Percentiles rank a stretch among this genome's conserved stretches.
phyloP scores from a whole-genome alignment of 2,888 invertebrate genomes.

The Phengaris arion region DNA sequence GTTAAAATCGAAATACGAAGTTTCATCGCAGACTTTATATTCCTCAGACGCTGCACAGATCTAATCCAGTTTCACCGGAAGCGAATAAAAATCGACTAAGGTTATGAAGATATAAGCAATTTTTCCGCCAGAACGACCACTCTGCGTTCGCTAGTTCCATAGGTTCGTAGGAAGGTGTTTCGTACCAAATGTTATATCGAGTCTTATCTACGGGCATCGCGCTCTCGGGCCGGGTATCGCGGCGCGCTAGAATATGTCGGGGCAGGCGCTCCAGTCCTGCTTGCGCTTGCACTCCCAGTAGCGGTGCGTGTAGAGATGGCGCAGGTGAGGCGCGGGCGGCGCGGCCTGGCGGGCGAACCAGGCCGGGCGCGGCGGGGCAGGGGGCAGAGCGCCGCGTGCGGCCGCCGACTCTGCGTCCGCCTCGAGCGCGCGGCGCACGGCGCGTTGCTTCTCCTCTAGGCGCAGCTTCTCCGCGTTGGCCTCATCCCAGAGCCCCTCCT shows the following conservation, averaged over 20 bases:
- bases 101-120: neutral
- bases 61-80: neutral
- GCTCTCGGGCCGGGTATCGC: conserved; percentile 15
- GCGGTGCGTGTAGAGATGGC: conserved; percentile 89
- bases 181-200: neutral
- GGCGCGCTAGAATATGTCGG: conserved; percentile 88
- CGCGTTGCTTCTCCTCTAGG: conserved; percentile 97
- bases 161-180: neutral
- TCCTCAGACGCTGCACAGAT: neutral
- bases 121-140: neutral
- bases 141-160: neutral
- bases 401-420: conserved; percentile 86
- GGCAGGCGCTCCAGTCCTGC: conserved; percentile 94
- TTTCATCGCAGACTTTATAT: neutral
- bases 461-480: conserved; percentile 90
- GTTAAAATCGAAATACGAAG: neutral
- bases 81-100: neutral
- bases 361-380: conserved; percentile 82
- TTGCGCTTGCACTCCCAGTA: conserved; percentile 96
- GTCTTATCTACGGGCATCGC: neutral
- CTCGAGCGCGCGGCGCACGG: conserved; percentile 87
- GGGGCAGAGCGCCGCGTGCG: conserved; percentile 80
- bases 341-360: conserved; percentile 93
- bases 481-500: conserved; percentile 94
- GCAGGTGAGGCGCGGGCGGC: conserved; percentile 73